Base-by-base conservation (phyloP, 2,797 vertebrate species). In the Vireo griseus region DNA sequence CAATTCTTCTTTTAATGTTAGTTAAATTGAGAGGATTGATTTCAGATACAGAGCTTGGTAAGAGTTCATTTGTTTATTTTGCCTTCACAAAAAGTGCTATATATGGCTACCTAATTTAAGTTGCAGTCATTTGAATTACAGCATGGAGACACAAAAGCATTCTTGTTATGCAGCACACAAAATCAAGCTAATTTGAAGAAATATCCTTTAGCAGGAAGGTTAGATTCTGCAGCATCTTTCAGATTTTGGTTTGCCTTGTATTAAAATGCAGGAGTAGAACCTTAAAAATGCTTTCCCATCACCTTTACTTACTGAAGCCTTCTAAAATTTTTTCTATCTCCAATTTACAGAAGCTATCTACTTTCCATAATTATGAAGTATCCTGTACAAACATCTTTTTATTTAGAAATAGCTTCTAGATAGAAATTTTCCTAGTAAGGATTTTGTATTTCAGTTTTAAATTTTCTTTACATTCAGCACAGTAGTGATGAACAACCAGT, bases 11-110 rank as follows among this genome's bases (percentile, higher is more conserved):
- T 95, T 96, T 86, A 87, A 24, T 28, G 44, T 92, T 80, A 85
- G 82, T 94, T 95, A 96, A 94, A 92, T 74, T 87, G 77, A 90
- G 40, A 80, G 21, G 51, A 96, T 92, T 96, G 79, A 97, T 96
- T 96, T 94, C 54, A 83, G 54, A 75, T 87, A 87, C 19, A 86
- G 85, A 93, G 29, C 40, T 77, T 66, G 18, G 29, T 58, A 59
- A 63, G 47, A 86, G 25, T 62, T 58, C 29, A 74, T 94, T 84
- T 96, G 68, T 73, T 91, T 96, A 84, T 69, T 93, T 88, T 89
- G 75, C 24, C 44, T 78, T 67, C 33, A 28, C 17, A 78, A 42
- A 85, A 68, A 57, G 6, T 52, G 15, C 12, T 78, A 31, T 22
- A 61, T 50, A 39, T 29, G 5, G 28, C 10, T 61, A 65, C 54